Percentiles rank a stretch among this genome's conserved stretches.
These are phyloP conservation scores for Danaus chrysippus DNA, from an alignment of 2,888 invertebrate genomes.

Conservation along the genomic window DNA sequence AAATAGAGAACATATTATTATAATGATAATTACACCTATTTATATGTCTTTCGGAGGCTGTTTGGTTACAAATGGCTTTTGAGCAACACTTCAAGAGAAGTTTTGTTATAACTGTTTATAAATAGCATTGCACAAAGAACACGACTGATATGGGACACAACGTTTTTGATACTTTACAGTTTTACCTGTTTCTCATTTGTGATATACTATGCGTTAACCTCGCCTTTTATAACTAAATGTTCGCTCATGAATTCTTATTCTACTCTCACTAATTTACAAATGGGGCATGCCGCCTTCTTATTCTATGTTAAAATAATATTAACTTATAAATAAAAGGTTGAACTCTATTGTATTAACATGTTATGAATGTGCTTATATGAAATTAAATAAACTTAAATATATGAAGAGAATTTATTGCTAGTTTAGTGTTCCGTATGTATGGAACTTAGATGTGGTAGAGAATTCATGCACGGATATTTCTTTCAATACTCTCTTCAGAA, in stretches of 20 bases:
- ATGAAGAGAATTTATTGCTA: conserved; percentile 33
- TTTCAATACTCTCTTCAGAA: conserved; percentile 41
- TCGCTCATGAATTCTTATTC: conserved; percentile 56
- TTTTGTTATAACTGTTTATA: conserved; percentile 67
- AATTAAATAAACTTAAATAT: conserved; percentile 26
- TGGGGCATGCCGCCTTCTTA: conserved; percentile 17
- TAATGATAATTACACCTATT: conserved; percentile 67
- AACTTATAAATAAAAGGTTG: conserved; percentile 26
- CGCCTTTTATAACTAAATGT: conserved; percentile 57
- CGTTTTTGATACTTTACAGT: conserved; percentile 75
- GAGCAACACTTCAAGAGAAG: conserved; percentile 77
- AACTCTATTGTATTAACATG: conserved; percentile 31
- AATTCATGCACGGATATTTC: conserved; percentile 53
- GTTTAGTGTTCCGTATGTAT: conserved; percentile 30
- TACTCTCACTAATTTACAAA: conserved; percentile 28
- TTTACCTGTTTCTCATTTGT: conserved; percentile 70
- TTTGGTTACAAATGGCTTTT: conserved; percentile 69
- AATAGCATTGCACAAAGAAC: conserved; percentile 74
- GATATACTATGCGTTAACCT: conserved; percentile 58
- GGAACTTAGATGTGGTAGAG: conserved; percentile 41
- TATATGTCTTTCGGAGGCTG: conserved; percentile 77
- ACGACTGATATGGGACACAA: conserved; percentile 78
- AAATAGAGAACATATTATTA: conserved; percentile 56
- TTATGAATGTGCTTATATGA: conserved; percentile 32
- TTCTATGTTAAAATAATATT: conserved; percentile 24